These are phyloP conservation scores for Forbesichthys papilliferus DNA, from an alignment of 2,113 vertebrate genomes.

Conservation along the genomic window DNA sequence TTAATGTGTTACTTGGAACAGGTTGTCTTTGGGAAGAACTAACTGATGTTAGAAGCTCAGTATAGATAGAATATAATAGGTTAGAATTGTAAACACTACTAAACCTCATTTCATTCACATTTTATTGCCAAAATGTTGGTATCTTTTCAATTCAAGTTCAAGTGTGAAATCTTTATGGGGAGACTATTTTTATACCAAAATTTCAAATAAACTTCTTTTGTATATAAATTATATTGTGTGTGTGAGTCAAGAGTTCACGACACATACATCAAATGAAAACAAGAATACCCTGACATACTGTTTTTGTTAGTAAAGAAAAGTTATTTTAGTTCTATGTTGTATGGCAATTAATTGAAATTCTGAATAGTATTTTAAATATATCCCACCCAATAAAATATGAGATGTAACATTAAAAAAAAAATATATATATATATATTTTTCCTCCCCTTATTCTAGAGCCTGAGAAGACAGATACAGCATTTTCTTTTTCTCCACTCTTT, in stretches of 20 bases:
- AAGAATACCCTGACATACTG: too few species aligned
- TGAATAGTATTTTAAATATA: too few species aligned
- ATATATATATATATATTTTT: too few species aligned
- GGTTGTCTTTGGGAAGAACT: not conserved
- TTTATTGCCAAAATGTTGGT: not conserved
- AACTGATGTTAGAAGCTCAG: not conserved
- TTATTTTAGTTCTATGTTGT: too few species aligned
- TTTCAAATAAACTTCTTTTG: slow-evolving; percentile 88
- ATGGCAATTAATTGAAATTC: too few species aligned
- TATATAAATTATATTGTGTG: slow-evolving; percentile 63
- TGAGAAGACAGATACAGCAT: not conserved
- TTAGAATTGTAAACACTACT: not conserved
- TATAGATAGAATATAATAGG: not conserved
- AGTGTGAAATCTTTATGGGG: slow-evolving; percentile 10
- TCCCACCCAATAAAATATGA: too few species aligned
- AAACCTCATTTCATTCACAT: not conserved
- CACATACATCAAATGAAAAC: too few species aligned
- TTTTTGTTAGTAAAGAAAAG: too few species aligned
- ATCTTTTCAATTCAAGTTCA: not conserved
- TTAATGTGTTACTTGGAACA: slow-evolving; percentile 33
- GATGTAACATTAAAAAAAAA: too few species aligned
- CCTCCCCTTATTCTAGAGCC: not conserved
- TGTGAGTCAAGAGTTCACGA: too few species aligned
- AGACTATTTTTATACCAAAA: slow-evolving; percentile 87
- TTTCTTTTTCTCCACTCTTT: not conserved